Evolutionary conservation across 2,888 invertebrate genomes (phyloP).

Genomic region (Nowickia ferox): DNA sequence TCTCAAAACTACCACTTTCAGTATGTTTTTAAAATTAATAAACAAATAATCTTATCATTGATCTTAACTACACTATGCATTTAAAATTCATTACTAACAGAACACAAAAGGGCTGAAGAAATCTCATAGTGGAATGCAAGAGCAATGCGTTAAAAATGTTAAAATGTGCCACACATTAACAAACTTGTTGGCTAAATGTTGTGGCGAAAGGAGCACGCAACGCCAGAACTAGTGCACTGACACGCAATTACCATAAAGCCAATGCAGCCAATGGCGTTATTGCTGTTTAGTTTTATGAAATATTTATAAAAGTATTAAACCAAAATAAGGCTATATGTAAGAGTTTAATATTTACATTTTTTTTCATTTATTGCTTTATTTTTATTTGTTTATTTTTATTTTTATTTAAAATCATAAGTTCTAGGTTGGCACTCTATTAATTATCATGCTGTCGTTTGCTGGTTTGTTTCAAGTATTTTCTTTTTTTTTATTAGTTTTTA

Average conservation of each 20-base stretch:
- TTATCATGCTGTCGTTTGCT: not conserved
- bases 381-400: not conserved
- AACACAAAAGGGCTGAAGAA: slow-evolving; percentile 24
- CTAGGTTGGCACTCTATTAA: not conserved
- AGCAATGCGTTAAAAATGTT: slow-evolving; percentile 8
- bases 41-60: slow-evolving; percentile 48
- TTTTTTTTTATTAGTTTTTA: slow-evolving; percentile 1
- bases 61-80: slow-evolving; percentile 58
- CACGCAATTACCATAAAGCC: slow-evolving; percentile 54
- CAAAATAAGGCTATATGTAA: slow-evolving; percentile 10
- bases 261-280: not conserved
- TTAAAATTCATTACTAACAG: slow-evolving; percentile 56
- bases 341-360: slow-evolving; percentile 10
- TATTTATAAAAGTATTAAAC: not conserved
- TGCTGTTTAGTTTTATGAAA: not conserved
- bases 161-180: slow-evolving; percentile 60
- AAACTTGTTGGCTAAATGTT: slow-evolving; percentile 61
- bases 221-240: not conserved
- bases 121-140: not conserved
- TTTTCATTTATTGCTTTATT: not conserved
- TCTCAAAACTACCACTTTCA: not conserved
- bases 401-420: slow-evolving; percentile 3
- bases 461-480: not conserved
- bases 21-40: slow-evolving; percentile 24
- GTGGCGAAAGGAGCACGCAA: slow-evolving; percentile 51